Evolutionary conservation across 2,113 vertebrate genomes (phyloP), one percentile per base, ranked within the genome.

Genomic region (Perca fluviatilis): DNA sequence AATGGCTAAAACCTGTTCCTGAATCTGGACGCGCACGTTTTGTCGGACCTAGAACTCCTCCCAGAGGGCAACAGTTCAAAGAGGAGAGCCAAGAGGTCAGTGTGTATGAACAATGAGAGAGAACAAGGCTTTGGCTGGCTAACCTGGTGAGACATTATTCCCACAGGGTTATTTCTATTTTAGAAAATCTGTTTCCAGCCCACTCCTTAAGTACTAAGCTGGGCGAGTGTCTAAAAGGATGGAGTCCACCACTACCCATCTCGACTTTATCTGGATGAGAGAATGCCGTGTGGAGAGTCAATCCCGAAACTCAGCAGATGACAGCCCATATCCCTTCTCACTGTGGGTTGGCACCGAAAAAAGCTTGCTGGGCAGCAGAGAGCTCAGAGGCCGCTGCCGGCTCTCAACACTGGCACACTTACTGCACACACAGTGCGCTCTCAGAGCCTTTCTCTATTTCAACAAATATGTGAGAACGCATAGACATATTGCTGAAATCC

Each of bases 281-380:
- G 11, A 46, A n/a, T 19, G 18, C n/a, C n/a, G 30, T 12, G n/a
- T 54, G 8, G 27, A 43, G 64, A 53, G n/a, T 8, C 6, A 21
- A 76, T 46, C 61, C 51, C 54, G 40, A 33, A 13, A 23, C 33
- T 63, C 58, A 46, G 58, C 51, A 76, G 51, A 77, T 27, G 36
- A 58, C 12, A 46, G 36, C 23, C 36, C n/a, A 12, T 10, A 33
- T 13, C 6, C 30, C 67, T 11, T 36, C 21, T 60, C n/a, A 13
- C 23, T 58, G 63, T 36, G 63, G 23, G n/a, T 16, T 25, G 36
- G 16, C 54, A 58, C n/a, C 54, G 27, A 70, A 16, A 70, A 11
- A 2, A 56, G 33, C 53, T 43, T 12, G 2, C 1, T 60, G 25
- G 30, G 62, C 50, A 65, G 50, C 62, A 70, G 51, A 56, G 33